A percentile compares a stretch with the other conserved stretches of the same genome.
Conservation (phyloP, 1,140 invertebrate genomes). For the Apis mellifera region Amel_HAv3.1 CM009933.2:4676501-4677000, state of each 20-base stretch:
- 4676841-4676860: too few relatives aligned
- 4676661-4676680: conserved; percentile 33
- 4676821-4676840: too few relatives aligned
- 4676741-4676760: not conserved
- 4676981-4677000: too few relatives aligned
- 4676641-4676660: conserved; percentile 58
- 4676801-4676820: too few relatives aligned
- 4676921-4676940: too few relatives aligned
- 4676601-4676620: conserved; percentile 71
- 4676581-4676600: conserved; percentile 71
- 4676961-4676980: too few relatives aligned
- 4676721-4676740: not conserved
- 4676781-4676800: not conserved
- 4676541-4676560: conserved; percentile 67
- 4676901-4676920: too few relatives aligned
- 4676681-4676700: not conserved
- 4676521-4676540: conserved; percentile 73
- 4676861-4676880: too few relatives aligned
- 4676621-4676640: conserved; percentile 57
- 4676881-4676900: too few relatives aligned
- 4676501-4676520: conserved; percentile 73
- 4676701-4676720: conserved; percentile 30
- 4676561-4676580: conserved; percentile 64
- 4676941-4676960: too few relatives aligned
- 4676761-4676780: not conserved